phyloP scores from a whole-genome alignment of 2,888 invertebrate genomes.

The Sisyra nigra region DNA sequence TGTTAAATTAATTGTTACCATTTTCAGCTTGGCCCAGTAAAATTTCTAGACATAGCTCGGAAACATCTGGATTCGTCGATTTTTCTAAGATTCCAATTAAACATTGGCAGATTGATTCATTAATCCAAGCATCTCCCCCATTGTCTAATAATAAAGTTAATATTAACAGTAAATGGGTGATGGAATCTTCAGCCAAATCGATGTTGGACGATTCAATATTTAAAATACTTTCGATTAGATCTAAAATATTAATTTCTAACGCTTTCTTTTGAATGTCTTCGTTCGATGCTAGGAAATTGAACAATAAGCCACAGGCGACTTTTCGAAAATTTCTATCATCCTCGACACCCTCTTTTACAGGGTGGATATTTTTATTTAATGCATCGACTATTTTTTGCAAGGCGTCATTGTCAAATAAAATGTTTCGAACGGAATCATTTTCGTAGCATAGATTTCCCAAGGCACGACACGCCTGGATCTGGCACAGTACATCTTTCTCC shows the following conservation, averaged over 20 bases:
- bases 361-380: conserved; percentile 16
- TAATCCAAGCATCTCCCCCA: conserved; percentile 15
- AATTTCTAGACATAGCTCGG: conserved; percentile 60
- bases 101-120: conserved; percentile 20
- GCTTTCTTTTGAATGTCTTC: conserved; percentile 44
- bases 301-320: conserved; percentile 55
- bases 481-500: conserved; percentile 30
- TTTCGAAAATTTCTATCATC: conserved; percentile 29
- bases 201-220: conserved; percentile 29
- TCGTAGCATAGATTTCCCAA: conserved; percentile 82
- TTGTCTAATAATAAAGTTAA: conserved; percentile 45
- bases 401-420: conserved; percentile 27
- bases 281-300: conserved; percentile 66
- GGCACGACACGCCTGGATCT: conserved; percentile 64
- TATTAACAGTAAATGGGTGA: conserved; percentile 36
- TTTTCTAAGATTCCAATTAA: conserved; percentile 45
- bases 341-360: neutral
- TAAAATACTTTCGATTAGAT: conserved; percentile 35
- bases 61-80: conserved; percentile 53
- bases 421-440: conserved; percentile 51
- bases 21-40: conserved; percentile 61
- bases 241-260: conserved; percentile 35
- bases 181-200: conserved; percentile 37
- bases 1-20: conserved; percentile 29
- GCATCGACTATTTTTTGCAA: conserved; percentile 19